These are phyloP conservation scores for Smutsia gigantea DNA, from an alignment of 2,797 vertebrate genomes.

Conservation along the genomic window DNA sequence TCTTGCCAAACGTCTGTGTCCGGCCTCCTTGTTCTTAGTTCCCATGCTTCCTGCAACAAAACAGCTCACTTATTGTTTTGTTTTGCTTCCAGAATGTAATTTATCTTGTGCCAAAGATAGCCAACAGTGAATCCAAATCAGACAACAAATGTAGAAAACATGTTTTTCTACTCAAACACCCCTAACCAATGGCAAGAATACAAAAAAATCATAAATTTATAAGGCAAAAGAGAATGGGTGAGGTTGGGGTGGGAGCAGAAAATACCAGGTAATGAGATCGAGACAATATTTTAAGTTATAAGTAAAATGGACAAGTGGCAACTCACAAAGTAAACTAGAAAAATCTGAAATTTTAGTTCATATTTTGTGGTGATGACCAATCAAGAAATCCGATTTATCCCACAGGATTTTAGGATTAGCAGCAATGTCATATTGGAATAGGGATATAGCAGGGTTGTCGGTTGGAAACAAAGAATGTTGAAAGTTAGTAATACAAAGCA, in stretches of 20 bases:
- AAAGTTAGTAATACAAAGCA: not conserved
- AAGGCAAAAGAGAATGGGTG: not conserved
- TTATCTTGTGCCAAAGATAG: constrained; percentile 56
- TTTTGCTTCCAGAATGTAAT: constrained; percentile 66
- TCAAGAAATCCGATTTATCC: not conserved
- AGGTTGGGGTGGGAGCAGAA: not conserved
- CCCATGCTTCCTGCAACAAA: no score
- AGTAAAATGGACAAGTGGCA: not conserved
- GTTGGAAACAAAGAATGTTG: not conserved
- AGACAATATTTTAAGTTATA: not conserved
- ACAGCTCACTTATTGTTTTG: constrained; percentile 57
- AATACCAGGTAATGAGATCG: not conserved
- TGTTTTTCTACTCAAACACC: not conserved
- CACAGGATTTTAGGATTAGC: not conserved
- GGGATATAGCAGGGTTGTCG: not conserved
- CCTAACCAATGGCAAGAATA: not conserved
- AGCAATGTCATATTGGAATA: not conserved
- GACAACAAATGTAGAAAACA: constrained; percentile 3
- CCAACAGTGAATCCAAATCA: constrained; percentile 59
- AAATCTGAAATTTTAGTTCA: not conserved
- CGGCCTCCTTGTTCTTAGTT: no score
- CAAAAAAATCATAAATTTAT: not conserved
- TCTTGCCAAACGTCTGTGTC: no score
- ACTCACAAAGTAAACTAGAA: not conserved
- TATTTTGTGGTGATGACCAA: not conserved